phyloP scores from a whole-genome alignment of 1,140 invertebrate genomes.

The Elysia chlorotica region DNA sequence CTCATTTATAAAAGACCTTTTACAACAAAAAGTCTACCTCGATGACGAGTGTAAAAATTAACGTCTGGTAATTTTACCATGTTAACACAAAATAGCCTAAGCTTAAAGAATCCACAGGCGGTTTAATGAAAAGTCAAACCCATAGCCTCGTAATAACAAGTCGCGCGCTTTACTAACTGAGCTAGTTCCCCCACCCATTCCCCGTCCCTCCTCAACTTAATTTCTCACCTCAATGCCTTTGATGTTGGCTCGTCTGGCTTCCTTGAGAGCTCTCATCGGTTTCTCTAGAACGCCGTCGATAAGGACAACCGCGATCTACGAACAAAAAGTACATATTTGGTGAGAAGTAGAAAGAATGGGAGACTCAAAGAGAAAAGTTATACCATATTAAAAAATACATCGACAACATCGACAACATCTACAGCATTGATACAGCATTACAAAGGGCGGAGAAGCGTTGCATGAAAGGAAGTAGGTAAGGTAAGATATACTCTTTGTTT shows the following conservation, averaged over 20 bases:
- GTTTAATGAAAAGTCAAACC: no score
- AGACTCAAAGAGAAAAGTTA: background rate
- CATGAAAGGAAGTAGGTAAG: background rate
- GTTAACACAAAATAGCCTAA: no score
- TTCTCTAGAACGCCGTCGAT: conserved; percentile 43
- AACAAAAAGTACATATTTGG: background rate
- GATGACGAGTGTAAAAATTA: no score
- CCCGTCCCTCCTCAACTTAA: no score
- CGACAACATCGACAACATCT: background rate
- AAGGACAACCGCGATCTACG: conserved; percentile 21
- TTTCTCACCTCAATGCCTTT: conserved; percentile 44
- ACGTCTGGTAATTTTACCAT: no score
- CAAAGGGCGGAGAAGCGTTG: background rate
- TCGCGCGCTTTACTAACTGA: no score
- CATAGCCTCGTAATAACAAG: no score
- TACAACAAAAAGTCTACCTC: no score
- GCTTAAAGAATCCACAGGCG: no score
- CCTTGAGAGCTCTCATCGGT: conserved; percentile 37
- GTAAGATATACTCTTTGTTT: background rate
- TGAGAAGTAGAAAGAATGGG: background rate
- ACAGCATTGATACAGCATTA: background rate
- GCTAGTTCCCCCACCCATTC: no score
- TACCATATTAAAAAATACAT: no score
- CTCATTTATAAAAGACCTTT: no score
- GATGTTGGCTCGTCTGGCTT: conserved; percentile 48